A percentile compares a stretch with the other conserved stretches of the same genome.
These are phyloP conservation scores for Ellobium chinense DNA, from an alignment of 2,888 invertebrate genomes.

Conservation along the genomic window DNA sequence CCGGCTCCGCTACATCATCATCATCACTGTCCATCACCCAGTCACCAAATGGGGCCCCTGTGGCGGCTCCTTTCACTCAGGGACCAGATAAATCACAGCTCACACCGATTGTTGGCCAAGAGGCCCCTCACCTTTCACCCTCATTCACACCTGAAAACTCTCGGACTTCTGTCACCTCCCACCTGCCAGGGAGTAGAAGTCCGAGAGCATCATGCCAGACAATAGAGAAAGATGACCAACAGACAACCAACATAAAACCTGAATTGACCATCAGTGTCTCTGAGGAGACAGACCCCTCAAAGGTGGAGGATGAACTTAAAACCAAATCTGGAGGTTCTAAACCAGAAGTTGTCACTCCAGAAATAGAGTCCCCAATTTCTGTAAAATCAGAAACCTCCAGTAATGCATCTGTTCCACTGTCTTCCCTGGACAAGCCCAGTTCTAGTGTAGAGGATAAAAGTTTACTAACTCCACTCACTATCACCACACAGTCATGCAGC, in stretches of 20 bases:
- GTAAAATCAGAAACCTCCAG: constrained; percentile 44
- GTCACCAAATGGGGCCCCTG: constrained; percentile 22
- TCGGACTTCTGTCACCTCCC: constrained; percentile 18
- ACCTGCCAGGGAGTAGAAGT: constrained; percentile 27
- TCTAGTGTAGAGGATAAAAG: constrained; percentile 6
- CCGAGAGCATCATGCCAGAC: background rate
- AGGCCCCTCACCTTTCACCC: constrained; percentile 41
- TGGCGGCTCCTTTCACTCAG: constrained; percentile 45
- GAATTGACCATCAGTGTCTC: constrained; percentile 29
- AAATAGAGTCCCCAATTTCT: constrained; percentile 43
- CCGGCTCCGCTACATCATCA: background rate
- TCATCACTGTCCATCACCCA: constrained; percentile 10
- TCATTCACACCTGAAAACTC: constrained; percentile 39
- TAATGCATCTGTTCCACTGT: constrained; percentile 40
- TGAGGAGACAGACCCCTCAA: background rate
- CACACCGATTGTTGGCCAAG: constrained; percentile 41
- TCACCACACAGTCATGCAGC: background rate
- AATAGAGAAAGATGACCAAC: background rate
- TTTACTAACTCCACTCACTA: background rate
- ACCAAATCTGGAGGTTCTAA: background rate
- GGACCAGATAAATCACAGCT: constrained; percentile 45
- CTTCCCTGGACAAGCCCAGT: constrained; percentile 36
- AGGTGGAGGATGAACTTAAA: constrained; percentile 6
- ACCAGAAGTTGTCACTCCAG: constrained; percentile 23
- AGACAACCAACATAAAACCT: background rate